Evolutionary conservation across 2,888 invertebrate species (phyloP), one percentile per base, ranked within the genome.

Genomic region (Thymelicus lineola): DNA sequence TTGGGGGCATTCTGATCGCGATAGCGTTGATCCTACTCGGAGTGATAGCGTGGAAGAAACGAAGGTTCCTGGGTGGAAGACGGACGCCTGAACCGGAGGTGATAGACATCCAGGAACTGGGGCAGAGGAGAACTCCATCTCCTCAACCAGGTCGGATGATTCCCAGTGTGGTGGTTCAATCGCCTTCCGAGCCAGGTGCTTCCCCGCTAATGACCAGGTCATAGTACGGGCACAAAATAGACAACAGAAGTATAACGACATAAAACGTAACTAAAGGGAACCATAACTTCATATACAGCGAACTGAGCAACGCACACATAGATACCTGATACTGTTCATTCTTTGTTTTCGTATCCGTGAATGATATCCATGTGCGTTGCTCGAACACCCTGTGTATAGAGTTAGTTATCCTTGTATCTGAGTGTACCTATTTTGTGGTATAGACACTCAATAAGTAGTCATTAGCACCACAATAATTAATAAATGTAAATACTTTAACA

Each of bases 1-100:
- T 91, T 28, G 92, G 89, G 6, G 82, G 78, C 0, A 80, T 91
- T 7, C 79, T 82, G 1, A 80, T 88, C 1, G 76, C 80, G 0
- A 74, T 76, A 0, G 76, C 85, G 36, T 76, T 93, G 1, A 76
- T 69, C 2, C 65, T 85, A 1, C 78, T 91, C 0, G 89, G 83
- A 0, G 80, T 86, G 50, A 63, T 86, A 1, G 88, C 85, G 0
- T 92, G 91, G 91, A 89, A 86, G 77, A 86, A 85, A 61, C 80
- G 86, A 10, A 73, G 79, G 0, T 71, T 87, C 15, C 73, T 91
- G 2, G 90, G 89, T 4, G 82, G 79, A 5, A 67, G 74, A 1
- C 73, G 73, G 0, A 75, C 72, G 3, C 63, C 63, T 20, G 75
- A 73, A 20, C 77, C 75, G 5, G 86, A 86, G n/a, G 77, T 70